Evolutionary conservation across 2,888 invertebrate genomes (phyloP).

Genomic region (Ochropleura plecta): DNA sequence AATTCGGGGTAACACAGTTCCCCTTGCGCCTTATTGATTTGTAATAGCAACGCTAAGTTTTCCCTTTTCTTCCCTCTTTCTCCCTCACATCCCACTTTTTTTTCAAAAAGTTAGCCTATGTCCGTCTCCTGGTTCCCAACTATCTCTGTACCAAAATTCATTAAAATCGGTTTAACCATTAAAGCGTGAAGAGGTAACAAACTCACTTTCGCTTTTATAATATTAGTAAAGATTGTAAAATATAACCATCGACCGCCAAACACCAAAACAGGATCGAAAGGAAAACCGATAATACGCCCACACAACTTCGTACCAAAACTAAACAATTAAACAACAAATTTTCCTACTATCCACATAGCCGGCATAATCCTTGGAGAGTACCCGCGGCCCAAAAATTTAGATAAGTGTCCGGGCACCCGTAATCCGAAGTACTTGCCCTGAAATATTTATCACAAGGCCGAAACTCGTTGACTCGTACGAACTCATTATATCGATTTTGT

Average conservation of each 20-base stretch:
- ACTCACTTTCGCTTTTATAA: too few relatives aligned
- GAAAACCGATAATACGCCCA: slow-evolving; percentile 27
- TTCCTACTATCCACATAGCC: slow-evolving; percentile 40
- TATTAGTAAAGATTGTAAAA: too few relatives aligned
- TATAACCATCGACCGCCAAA: slow-evolving; percentile 8
- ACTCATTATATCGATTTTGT: slow-evolving; percentile 50
- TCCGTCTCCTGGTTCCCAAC: too few relatives aligned
- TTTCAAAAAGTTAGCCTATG: too few relatives aligned
- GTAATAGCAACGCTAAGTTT: too few relatives aligned
- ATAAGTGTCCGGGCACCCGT: slow-evolving; percentile 36
- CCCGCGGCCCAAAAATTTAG: slow-evolving; percentile 45
- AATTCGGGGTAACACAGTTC: too few relatives aligned
- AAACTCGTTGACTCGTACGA: slow-evolving; percentile 36
- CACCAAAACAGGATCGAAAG: background rate
- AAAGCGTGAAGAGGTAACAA: too few relatives aligned
- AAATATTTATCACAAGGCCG: slow-evolving; percentile 60
- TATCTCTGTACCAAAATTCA: too few relatives aligned
- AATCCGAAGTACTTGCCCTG: slow-evolving; percentile 26
- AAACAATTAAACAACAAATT: slow-evolving; percentile 48
- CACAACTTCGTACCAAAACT: slow-evolving; percentile 20
- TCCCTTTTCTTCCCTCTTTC: too few relatives aligned
- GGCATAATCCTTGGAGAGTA: slow-evolving; percentile 43
- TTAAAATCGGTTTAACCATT: too few relatives aligned
- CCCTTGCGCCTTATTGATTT: too few relatives aligned
- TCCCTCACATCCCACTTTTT: too few relatives aligned